Percentiles rank a stretch among this genome's conserved stretches.
phyloP scores from a whole-genome alignment of 2,113 vertebrate species.

The Lepus timidus region DNA sequence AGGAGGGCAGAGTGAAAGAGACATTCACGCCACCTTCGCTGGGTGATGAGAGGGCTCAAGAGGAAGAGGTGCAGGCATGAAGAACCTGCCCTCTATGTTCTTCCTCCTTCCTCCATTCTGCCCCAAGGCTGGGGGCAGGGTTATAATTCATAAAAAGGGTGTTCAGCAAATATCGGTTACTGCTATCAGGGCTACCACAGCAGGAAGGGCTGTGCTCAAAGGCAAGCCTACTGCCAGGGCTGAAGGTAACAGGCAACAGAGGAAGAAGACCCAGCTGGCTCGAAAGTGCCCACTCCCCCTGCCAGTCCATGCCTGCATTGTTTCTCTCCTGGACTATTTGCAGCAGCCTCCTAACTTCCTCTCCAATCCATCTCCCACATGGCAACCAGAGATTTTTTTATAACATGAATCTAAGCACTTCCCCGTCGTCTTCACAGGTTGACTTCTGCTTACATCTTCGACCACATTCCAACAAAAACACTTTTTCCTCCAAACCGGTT shows the following conservation, averaged over 20 bases:
- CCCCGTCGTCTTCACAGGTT: not conserved
- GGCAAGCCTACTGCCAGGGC: not conserved
- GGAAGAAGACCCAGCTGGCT: not conserved
- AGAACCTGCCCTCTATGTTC: not conserved
- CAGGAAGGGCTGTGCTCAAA: constrained; percentile 2
- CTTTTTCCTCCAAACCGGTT: not conserved
- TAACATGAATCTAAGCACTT: not conserved
- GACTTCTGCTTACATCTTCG: constrained; percentile 18
- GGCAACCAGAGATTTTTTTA: not conserved
- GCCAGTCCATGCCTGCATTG: not conserved
- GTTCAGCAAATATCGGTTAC: not conserved
- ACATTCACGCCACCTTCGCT: not conserved
- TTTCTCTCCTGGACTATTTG: not conserved
- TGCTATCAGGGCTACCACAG: not conserved
- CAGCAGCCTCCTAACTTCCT: not conserved
- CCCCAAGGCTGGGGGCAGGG: not conserved
- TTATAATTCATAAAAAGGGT: not conserved
- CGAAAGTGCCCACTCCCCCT: too few species aligned
- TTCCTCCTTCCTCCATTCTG: constrained; percentile 58
- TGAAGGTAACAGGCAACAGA: not conserved
- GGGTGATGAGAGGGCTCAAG: not conserved
- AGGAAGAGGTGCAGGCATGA: not conserved
- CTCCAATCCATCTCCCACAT: not conserved
- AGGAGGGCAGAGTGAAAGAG: not conserved
- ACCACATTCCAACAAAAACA: not conserved